phyloP scores from a whole-genome alignment of 2,113 vertebrate species.

The Parus major region DNA sequence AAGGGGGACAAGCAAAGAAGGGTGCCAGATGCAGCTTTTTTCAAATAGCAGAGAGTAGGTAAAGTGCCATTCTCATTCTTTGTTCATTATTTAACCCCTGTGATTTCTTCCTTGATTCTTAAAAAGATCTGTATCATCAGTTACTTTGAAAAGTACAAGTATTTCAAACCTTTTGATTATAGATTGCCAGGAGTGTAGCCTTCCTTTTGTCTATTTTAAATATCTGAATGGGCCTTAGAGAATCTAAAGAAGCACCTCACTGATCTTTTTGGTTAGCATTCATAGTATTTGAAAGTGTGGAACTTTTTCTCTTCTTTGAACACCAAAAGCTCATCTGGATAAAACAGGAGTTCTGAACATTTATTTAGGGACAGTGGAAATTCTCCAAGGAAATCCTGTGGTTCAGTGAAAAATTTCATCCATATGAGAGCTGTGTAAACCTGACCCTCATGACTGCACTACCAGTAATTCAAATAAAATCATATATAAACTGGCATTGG shows the following conservation, averaged over 20 bases:
- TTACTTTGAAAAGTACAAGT: not conserved
- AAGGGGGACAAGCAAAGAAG: not conserved
- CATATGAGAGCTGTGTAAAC: not conserved
- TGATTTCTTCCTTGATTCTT: not conserved
- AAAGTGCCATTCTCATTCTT: not conserved
- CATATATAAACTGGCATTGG: not conserved
- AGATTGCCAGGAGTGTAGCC: not conserved
- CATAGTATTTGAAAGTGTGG: not conserved
- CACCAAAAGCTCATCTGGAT: constrained; percentile 12
- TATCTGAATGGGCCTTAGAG: not conserved
- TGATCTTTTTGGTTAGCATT: not conserved
- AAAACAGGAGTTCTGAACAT: not conserved
- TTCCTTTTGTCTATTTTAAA: not conserved
- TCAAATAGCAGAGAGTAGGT: not conserved
- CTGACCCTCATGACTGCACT: not conserved
- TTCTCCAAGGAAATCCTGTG: not conserved
- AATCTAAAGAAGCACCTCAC: not conserved
- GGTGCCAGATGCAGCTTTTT: not conserved
- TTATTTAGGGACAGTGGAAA: constrained; percentile 1
- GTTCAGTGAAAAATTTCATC: not conserved
- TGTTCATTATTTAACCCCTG: not conserved
- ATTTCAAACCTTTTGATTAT: not conserved
- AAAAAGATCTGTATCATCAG: not conserved
- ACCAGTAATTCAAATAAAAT: constrained; percentile 7
- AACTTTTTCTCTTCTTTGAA: constrained; percentile 49